Evolutionary conservation across 2,797 vertebrate species (phyloP), one percentile per base, ranked within the genome.

Genomic region (Sebastes minor): DNA sequence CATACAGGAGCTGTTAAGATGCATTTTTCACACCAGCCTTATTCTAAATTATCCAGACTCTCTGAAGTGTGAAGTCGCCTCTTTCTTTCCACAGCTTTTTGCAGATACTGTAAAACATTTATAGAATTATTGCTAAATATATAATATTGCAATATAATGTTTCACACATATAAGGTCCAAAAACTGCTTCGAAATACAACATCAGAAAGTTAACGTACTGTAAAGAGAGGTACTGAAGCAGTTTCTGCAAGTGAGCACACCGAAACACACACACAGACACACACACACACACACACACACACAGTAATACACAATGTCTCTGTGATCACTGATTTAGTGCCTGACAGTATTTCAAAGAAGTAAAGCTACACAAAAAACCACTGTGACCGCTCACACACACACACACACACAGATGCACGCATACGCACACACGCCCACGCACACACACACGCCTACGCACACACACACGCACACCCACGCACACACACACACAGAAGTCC

Each of bases 291-390:
- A 63, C 20, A 35, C 56, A 59, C 12, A 20, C 57, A 25, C 60
- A 65, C 14, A 42, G 0, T 22, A 1, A 52, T 2, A 27, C 10
- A 63, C 35, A 2, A 33, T 6, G 38, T 65, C 53, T 76, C n/a
- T 73, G 63, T 49, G 71, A 76, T 76, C 56, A 59, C 18, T 78
- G 75, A 83, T 72, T 80, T 75, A 78, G 38, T 60, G 73, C 33
- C 63, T 68, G 28, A 56, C 60, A 49, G 38, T 56, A 30, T 82
- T 76, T 81, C 74, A 80, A 82, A 71, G 78, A 62, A 57, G 25
- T 23, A 63, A 72, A 75, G 35, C 65, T 56, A 65, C 53, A 75
- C 33, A 78, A 66, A 66, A 81, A 78, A 81, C 8, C 80, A 72
- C 79, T 62, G 70, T 38, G 71, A 75, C 42, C 22, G 1, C 33